Conservation (phyloP, 1,140 invertebrate species). For the Nephila pilipes region DNA sequence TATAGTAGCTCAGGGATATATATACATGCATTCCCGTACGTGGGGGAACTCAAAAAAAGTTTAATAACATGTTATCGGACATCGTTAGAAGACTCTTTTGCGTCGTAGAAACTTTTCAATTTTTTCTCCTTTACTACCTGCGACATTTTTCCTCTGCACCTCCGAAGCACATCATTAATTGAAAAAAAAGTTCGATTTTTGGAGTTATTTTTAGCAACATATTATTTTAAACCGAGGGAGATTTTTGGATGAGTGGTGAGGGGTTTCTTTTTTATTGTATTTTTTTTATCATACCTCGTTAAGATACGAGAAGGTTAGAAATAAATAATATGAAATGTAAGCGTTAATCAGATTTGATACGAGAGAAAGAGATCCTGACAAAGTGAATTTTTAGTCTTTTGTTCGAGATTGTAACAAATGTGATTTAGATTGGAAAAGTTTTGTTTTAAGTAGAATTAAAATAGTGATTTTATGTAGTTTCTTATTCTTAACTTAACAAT, state of each 20-base stretch:
- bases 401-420: no score
- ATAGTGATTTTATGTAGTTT: no score
- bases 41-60: constrained; percentile 4
- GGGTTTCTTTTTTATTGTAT: not conserved
- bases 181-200: constrained; percentile 32
- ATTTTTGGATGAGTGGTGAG: not conserved
- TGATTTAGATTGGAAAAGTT: no score
- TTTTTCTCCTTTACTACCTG: not conserved
- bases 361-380: no score
- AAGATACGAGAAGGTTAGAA: not conserved
- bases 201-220: constrained; percentile 32
- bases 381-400: no score
- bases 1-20: not conserved
- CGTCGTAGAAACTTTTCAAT: not conserved
- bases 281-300: not conserved
- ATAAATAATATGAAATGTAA: not conserved
- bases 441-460: no score
- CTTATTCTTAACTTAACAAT: no score
- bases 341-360: not conserved
- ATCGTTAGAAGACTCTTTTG: constrained; percentile 38
- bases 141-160: constrained; percentile 7
- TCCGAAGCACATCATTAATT: constrained; percentile 20
- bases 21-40: not conserved
- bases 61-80: constrained; percentile 50
- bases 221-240: constrained; percentile 3